These are phyloP conservation scores for Thamnophis elegans DNA, from an alignment of 2,797 vertebrate species.

Conservation along the genomic window DNA sequence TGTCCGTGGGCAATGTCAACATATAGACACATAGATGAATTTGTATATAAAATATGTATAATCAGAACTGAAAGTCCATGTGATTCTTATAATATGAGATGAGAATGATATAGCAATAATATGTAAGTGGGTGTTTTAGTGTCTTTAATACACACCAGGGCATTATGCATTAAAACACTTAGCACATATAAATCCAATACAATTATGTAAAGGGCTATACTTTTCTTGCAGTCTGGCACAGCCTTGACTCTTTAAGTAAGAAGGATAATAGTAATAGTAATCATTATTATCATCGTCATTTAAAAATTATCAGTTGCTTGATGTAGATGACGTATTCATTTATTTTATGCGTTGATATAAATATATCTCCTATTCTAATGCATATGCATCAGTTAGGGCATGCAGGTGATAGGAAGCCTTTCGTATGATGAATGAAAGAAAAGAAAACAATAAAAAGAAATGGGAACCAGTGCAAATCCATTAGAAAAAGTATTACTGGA, in stretches of 20 bases:
- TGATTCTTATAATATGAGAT: not conserved
- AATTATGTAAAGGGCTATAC: not conserved
- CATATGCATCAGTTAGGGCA: not conserved
- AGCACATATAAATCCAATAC: not conserved
- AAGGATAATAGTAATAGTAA: not conserved
- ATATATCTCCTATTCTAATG: not conserved
- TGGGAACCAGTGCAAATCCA: not conserved
- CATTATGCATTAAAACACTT: not conserved
- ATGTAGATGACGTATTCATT: not conserved
- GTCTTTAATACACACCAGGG: not conserved
- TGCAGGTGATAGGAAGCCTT: not conserved
- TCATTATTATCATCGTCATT: not conserved
- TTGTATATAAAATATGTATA: not conserved
- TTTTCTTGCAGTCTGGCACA: not conserved
- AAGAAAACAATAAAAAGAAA: not conserved
- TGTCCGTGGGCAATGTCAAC: not conserved
- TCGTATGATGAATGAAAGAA: not conserved
- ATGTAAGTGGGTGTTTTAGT: not conserved
- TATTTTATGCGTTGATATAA: not conserved
- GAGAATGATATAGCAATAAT: not conserved
- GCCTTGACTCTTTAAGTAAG: not conserved
- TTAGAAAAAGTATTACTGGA: not conserved
- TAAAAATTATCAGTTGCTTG: not conserved
- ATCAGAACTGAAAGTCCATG: not conserved
- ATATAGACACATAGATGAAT: not conserved